These are phyloP conservation scores for Cydia pomonella DNA, from an alignment of 1,140 invertebrate species.

Conservation along the genomic window DNA sequence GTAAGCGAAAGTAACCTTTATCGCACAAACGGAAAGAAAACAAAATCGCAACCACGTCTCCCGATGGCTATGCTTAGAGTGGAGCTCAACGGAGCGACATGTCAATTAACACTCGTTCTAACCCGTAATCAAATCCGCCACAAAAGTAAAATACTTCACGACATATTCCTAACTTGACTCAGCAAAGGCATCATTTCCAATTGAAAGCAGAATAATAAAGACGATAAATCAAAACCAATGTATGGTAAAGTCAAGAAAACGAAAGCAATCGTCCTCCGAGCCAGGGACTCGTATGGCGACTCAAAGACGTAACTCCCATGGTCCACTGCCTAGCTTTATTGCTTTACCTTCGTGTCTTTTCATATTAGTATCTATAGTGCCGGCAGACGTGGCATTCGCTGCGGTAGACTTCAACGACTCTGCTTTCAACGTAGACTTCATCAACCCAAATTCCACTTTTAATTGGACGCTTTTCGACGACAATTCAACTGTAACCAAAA, in stretches of 20 bases:
- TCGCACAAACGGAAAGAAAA: slow-evolving; percentile 50
- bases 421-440: slow-evolving; percentile 48
- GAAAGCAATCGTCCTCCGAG: slow-evolving; percentile 64
- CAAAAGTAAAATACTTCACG: slow-evolving; percentile 61
- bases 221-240: slow-evolving; percentile 61
- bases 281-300: slow-evolving; percentile 77
- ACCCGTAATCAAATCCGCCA: slow-evolving; percentile 63
- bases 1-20: slow-evolving; percentile 59
- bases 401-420: slow-evolving; percentile 61
- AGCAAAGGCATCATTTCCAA: slow-evolving; percentile 19
- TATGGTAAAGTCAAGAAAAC: slow-evolving; percentile 67
- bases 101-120: slow-evolving; percentile 68
- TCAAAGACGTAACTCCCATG: slow-evolving; percentile 69
- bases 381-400: slow-evolving; percentile 50
- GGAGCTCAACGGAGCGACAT: slow-evolving; percentile 67
- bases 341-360: slow-evolving; percentile 79
- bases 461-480: slow-evolving; percentile 68
- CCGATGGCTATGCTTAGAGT: slow-evolving; percentile 71
- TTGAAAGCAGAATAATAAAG: slow-evolving; percentile 33
- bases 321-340: slow-evolving; percentile 77
- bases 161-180: slow-evolving; percentile 70
- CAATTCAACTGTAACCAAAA: slow-evolving; percentile 55
- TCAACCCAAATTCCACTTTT: slow-evolving; percentile 55
- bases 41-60: slow-evolving; percentile 47
- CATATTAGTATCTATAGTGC: slow-evolving; percentile 68